Evolutionary conservation across 2,797 vertebrate species (phyloP).

Genomic region (Clarias platycephalus): DNA sequence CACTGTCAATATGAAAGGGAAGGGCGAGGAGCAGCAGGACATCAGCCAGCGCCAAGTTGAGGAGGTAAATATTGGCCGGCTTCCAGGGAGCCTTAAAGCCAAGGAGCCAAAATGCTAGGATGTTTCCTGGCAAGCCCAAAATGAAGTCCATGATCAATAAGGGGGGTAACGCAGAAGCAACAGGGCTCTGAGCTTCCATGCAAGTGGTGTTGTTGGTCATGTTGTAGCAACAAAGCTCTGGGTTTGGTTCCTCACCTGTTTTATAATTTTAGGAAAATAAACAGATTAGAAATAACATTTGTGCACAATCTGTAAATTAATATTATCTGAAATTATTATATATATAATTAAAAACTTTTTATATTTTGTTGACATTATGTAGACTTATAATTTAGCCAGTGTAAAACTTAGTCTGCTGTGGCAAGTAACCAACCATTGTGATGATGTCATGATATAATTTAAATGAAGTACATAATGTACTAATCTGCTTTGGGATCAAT

Average conservation of each 20-base stretch:
- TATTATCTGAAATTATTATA: too few species aligned
- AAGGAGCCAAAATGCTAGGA: slow-evolving; percentile 73
- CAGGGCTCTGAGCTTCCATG: not conserved
- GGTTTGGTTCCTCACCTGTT: not conserved
- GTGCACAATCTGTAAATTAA: not conserved
- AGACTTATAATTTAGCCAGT: not conserved
- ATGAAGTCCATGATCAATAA: slow-evolving; percentile 71
- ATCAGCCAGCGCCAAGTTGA: slow-evolving; percentile 73
- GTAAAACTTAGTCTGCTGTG: not conserved
- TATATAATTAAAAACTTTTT: too few species aligned
- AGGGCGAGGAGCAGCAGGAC: slow-evolving; percentile 73
- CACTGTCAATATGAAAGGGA: slow-evolving; percentile 69
- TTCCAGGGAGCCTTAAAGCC: slow-evolving; percentile 69
- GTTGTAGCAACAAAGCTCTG: slow-evolving; percentile 17
- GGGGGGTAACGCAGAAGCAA: slow-evolving; percentile 53
- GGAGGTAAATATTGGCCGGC: slow-evolving; percentile 67
- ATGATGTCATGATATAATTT: not conserved
- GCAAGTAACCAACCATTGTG: not conserved
- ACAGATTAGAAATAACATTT: not conserved
- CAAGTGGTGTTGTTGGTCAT: slow-evolving; percentile 46
- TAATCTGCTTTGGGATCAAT: not conserved
- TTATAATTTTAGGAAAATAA: not conserved
- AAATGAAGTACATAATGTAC: not conserved
- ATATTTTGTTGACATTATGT: not conserved
- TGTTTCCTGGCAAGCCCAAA: slow-evolving; percentile 67